These are phyloP conservation scores for Cryptophagus acutangulus DNA, from an alignment of 2,888 invertebrate genomes.

Conservation along the genomic window DNA sequence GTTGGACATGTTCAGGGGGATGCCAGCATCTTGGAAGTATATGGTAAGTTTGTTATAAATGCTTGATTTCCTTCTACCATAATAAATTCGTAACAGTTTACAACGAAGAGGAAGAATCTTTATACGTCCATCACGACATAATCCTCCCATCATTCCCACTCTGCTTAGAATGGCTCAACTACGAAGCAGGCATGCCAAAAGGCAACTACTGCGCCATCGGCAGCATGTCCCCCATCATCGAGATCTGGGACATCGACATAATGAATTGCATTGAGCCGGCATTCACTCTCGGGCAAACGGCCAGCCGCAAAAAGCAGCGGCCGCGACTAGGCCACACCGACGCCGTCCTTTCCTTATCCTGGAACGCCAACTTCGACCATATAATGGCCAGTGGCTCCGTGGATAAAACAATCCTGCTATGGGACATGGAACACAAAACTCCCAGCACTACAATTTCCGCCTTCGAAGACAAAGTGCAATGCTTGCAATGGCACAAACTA, in stretches of 20 bases:
- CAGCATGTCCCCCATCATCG: slow-evolving; percentile 86
- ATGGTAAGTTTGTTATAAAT: slow-evolving; percentile 53
- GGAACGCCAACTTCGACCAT: slow-evolving; percentile 79
- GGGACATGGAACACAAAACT: slow-evolving; percentile 82
- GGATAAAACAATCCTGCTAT: slow-evolving; percentile 79
- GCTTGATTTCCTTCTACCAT: background rate
- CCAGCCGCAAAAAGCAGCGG: slow-evolving; percentile 50
- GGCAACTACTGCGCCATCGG: slow-evolving; percentile 90
- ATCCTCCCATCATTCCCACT: slow-evolving; percentile 84
- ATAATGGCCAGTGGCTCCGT: slow-evolving; percentile 91
- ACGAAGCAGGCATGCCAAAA: slow-evolving; percentile 70
- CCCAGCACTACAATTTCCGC: slow-evolving; percentile 70
- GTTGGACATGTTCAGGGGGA: slow-evolving; percentile 85
- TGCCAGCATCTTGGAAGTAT: slow-evolving; percentile 81
- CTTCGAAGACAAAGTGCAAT: slow-evolving; percentile 79
- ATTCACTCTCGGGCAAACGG: slow-evolving; percentile 58
- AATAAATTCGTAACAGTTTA: slow-evolving; percentile 63
- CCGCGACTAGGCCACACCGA: slow-evolving; percentile 75
- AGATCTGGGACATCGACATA: slow-evolving; percentile 96
- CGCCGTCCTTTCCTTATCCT: slow-evolving; percentile 85
- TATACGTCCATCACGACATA: slow-evolving; percentile 93
- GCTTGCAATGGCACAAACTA: slow-evolving; percentile 75
- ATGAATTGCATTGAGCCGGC: slow-evolving; percentile 87
- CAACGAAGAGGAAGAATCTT: slow-evolving; percentile 81
- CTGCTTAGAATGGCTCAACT: slow-evolving; percentile 89